Percentiles rank a stretch among this genome's conserved stretches.
Evolutionary conservation across 2,113 vertebrate genomes (phyloP).

Genomic region (Limanda limanda): DNA sequence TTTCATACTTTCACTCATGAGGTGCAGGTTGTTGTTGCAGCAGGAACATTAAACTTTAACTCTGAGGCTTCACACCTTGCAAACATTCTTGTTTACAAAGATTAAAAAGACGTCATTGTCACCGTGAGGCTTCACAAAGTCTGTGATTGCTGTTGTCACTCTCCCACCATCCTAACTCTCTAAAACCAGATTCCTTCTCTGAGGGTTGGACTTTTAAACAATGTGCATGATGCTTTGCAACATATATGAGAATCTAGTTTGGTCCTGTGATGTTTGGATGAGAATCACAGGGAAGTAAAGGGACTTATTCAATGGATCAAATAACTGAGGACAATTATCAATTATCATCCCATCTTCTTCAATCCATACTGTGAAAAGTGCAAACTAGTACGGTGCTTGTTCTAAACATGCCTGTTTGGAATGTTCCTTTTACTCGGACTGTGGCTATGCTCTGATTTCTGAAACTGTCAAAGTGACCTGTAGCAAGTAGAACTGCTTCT

Average conservation of each 20-base stretch:
- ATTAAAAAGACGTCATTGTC: background rate
- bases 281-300: background rate
- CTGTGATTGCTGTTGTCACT: constrained; percentile 29
- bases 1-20: constrained; percentile 8
- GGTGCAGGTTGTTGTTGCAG: background rate
- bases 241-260: background rate
- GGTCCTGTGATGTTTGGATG: background rate
- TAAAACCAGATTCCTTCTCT: background rate
- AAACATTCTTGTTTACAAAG: background rate
- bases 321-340: background rate
- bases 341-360: no score
- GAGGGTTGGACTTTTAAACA: background rate
- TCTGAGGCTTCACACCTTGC: constrained; percentile 13
- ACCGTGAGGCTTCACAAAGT: background rate
- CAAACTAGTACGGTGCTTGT: no score
- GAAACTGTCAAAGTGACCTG: no score
- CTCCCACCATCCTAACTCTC: background rate
- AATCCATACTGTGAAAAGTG: no score
- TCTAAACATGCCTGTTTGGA: no score
- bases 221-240: background rate
- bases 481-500: no score
- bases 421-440: no score
- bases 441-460: no score
- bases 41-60: constrained; percentile 2
- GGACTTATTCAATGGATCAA: background rate